phyloP scores from a whole-genome alignment of 2,797 vertebrate genomes.

The Coreius guichenoti region DNA sequence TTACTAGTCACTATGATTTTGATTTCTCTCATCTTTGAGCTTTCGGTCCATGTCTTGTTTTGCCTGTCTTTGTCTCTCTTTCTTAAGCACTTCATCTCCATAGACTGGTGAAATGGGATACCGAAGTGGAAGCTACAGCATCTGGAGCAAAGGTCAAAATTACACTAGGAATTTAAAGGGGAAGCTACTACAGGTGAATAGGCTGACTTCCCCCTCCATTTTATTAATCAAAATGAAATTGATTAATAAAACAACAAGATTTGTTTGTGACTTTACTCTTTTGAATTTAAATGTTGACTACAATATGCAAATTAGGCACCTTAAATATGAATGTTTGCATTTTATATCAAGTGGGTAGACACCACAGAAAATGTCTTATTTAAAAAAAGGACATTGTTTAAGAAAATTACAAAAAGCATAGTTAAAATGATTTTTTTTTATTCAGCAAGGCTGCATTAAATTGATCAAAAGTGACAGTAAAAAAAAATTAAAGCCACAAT shows the following conservation, averaged over 20 bases:
- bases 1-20: background rate
- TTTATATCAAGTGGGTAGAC: background rate
- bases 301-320: background rate
- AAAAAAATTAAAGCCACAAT: no score
- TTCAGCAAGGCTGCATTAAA: no score
- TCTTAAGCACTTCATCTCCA: conserved; percentile 11
- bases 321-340: background rate
- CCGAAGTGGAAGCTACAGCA: background rate
- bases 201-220: no score
- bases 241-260: no score
- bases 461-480: no score
- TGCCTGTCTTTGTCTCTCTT: background rate
- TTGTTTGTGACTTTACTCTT: background rate
- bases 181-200: no score
- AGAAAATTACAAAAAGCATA: no score
- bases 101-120: background rate
- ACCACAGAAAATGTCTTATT: background rate
- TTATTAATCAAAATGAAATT: no score
- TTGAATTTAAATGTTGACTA: background rate
- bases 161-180: no score
- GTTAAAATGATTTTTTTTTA: no score
- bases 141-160: no score
- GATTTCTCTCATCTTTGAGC: background rate
- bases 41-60: background rate
- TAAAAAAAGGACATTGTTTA: no score